Percentiles rank a stretch among this genome's conserved stretches.
These are phyloP conservation scores for Thalassoma bifasciatum DNA, from an alignment of 2,113 vertebrate species.

Conservation along the genomic window DNA sequence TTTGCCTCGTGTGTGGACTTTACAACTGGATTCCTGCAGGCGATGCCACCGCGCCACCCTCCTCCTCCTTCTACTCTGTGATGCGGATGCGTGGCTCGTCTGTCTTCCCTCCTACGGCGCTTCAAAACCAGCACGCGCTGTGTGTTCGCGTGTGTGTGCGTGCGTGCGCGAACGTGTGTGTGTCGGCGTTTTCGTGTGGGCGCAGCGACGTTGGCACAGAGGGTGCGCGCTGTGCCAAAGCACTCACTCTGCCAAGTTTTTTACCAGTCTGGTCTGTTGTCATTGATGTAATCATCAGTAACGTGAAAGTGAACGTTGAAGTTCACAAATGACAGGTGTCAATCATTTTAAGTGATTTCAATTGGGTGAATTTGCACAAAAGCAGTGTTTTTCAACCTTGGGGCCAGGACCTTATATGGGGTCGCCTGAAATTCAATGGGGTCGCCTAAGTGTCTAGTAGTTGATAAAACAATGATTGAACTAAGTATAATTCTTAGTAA, in stretches of 20 bases:
- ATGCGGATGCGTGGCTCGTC: constrained; percentile 48
- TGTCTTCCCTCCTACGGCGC: constrained; percentile 41
- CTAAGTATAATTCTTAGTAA: no score
- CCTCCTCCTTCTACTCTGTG: constrained; percentile 10
- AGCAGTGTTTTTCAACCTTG: no score
- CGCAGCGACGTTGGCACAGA: constrained; percentile 43
- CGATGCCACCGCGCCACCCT: constrained; percentile 48
- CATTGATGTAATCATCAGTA: not conserved
- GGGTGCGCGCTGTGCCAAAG: constrained; percentile 56
- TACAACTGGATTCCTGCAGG: constrained; percentile 67
- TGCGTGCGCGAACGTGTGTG: not conserved
- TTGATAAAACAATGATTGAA: no score
- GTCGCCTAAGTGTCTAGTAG: no score
- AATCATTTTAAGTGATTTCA: not conserved
- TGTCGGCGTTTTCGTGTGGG: not conserved
- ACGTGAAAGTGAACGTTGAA: not conserved
- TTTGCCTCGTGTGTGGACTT: constrained; percentile 63
- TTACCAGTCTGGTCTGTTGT: not conserved
- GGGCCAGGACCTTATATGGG: no score
- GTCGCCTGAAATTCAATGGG: no score
- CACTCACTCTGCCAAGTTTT: constrained; percentile 43
- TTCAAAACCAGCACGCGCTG: constrained; percentile 19
- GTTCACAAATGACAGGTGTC: not conserved
- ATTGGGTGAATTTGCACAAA: no score
- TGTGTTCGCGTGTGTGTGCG: not conserved